Evolutionary conservation across 2,888 invertebrate species (phyloP).

Genomic region (Lithodes maja): DNA sequence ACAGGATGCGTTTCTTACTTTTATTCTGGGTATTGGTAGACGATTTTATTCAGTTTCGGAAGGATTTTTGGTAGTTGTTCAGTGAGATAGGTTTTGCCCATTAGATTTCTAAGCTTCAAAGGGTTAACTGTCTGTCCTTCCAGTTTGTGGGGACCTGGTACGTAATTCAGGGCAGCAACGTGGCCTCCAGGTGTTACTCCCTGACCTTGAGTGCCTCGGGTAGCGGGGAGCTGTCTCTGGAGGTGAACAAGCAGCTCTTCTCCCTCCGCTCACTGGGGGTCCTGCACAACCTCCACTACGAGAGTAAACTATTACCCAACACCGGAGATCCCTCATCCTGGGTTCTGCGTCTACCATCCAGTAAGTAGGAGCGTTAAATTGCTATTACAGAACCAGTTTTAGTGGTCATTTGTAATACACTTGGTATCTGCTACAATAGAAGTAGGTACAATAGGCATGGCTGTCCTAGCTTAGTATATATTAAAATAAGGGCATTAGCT

Average conservation of each 20-base stretch:
- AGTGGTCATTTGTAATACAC: too few relatives aligned
- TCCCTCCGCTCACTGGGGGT: conserved; percentile 31
- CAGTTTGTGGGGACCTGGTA: conserved; percentile 53
- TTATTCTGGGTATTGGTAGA: too few relatives aligned
- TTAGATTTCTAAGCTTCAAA: too few relatives aligned
- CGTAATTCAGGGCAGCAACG: conserved; percentile 45
- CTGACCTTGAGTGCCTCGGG: neutral
- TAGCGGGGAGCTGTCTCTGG: neutral
- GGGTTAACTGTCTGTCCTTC: neutral
- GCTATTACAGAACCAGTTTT: too few relatives aligned
- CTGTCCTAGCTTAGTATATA: too few relatives aligned
- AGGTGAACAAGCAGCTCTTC: conserved; percentile 51
- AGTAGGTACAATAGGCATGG: too few relatives aligned
- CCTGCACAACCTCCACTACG: conserved; percentile 53
- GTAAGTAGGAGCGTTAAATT: conserved; percentile 19
- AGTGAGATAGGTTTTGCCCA: too few relatives aligned
- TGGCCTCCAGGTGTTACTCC: conserved; percentile 47
- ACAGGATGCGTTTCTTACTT: too few relatives aligned
- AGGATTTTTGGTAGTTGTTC: too few relatives aligned
- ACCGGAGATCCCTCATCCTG: neutral
- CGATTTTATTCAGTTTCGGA: too few relatives aligned
- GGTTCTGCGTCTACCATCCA: conserved; percentile 27
- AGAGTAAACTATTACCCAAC: conserved; percentile 27
- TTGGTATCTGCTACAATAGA: too few relatives aligned
- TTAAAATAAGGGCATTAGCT: too few relatives aligned